These are phyloP conservation scores for Pampusana beccarii DNA, from an alignment of 2,113 vertebrate genomes.

Conservation along the genomic window DNA sequence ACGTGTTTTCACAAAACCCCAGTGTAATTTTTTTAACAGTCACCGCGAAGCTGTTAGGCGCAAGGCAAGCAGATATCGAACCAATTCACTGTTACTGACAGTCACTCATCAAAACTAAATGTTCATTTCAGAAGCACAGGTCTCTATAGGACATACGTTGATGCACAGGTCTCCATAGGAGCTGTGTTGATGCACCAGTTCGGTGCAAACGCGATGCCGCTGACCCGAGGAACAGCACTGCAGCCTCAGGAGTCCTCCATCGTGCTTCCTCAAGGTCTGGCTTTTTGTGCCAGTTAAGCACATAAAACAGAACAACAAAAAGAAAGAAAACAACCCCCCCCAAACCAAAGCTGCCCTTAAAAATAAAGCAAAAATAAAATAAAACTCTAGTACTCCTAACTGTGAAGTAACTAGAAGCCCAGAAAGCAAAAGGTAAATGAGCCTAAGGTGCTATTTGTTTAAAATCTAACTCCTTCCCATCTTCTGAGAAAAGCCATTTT, in stretches of 20 bases:
- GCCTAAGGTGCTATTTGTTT: background rate
- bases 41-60: background rate
- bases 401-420: background rate
- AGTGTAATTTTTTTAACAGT: background rate
- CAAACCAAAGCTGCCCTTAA: background rate
- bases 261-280: background rate
- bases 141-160: background rate
- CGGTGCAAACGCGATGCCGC: background rate
- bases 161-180: background rate
- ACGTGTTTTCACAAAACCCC: background rate
- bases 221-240: background rate
- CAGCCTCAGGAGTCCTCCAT: background rate
- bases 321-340: background rate
- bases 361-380: background rate
- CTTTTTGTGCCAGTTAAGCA: background rate
- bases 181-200: background rate
- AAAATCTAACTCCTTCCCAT: background rate
- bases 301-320: background rate
- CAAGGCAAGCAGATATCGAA: background rate
- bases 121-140: background rate
- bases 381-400: background rate
- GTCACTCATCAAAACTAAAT: background rate
- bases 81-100: background rate
- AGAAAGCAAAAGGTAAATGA: background rate
- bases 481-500: background rate